A percentile compares a stretch with the other conserved stretches of the same genome.
Conservation (phyloP, 2,797 vertebrate genomes). For the Alosa sapidissima region DNA sequence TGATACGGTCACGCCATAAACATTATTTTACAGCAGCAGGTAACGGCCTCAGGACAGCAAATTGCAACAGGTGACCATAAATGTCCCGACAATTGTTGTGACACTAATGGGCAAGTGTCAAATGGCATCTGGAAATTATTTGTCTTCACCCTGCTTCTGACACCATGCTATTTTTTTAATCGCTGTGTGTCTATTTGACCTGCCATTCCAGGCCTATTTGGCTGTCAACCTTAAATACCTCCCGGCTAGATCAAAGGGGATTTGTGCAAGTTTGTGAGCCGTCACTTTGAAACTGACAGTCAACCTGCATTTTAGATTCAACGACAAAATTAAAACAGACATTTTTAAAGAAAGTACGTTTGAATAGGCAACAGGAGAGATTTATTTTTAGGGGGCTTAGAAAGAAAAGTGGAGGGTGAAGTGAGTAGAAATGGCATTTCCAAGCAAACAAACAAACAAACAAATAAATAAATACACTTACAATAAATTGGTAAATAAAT, state of each 20-base stretch:
- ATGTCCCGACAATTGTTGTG: neutral
- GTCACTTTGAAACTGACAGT: neutral
- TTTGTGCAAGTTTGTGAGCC: slow-evolving; percentile 20
- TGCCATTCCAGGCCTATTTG: neutral
- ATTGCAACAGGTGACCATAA: slow-evolving; percentile 17
- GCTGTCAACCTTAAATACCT: slow-evolving; percentile 11
- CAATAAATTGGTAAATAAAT: neutral
- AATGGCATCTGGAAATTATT: slow-evolving; percentile 14
- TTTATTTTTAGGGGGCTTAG: neutral
- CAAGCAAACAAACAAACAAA: neutral
- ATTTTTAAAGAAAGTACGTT: slow-evolving; percentile 7
- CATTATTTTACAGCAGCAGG: slow-evolving; percentile 17
- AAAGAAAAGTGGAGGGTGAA: neutral
- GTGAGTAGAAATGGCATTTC: neutral
- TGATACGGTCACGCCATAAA: slow-evolving; percentile 2
- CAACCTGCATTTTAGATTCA: neutral
- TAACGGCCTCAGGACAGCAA: slow-evolving; percentile 4
- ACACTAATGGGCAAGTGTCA: slow-evolving; percentile 11
- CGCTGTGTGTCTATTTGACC: slow-evolving; percentile 2
- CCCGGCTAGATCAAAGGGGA: neutral
- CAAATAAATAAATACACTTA: neutral
- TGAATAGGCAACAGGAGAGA: neutral
- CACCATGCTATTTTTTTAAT: neutral
- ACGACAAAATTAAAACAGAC: neutral
- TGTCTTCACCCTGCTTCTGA: neutral